phyloP scores from a whole-genome alignment of 1,140 invertebrate species.

The Brachionus calyciflorus region DNA sequence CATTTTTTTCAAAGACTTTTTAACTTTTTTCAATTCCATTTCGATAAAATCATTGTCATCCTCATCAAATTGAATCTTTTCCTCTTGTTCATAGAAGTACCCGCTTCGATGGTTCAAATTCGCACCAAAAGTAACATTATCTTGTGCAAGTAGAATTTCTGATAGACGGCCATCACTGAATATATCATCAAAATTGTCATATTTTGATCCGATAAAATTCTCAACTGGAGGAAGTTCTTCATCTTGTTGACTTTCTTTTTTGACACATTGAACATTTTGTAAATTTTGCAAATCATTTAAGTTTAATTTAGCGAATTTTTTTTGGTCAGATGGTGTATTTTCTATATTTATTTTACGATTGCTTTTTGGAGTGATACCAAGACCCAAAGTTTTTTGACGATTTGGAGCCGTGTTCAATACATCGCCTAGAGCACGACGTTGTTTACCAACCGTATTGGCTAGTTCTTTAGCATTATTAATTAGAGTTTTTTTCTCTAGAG shows the following conservation, averaged over 20 bases:
- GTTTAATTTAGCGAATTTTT: not conserved
- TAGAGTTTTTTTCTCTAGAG: not conserved
- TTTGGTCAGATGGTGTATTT: not conserved
- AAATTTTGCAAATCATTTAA: not conserved
- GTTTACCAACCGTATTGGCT: not conserved
- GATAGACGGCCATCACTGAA: conserved; percentile 8
- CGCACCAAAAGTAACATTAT: not conserved
- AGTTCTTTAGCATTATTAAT: conserved; percentile 9
- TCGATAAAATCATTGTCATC: conserved; percentile 9
- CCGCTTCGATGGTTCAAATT: not conserved
- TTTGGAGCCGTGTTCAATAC: conserved; percentile 7
- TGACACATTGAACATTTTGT: not conserved
- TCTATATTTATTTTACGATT: not conserved
- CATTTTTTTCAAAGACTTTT: conserved; percentile 37
- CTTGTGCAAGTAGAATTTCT: not conserved
- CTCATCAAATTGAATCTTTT: not conserved
- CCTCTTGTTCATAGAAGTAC: not conserved
- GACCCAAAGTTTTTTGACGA: not conserved
- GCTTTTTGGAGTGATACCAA: not conserved
- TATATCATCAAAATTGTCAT: conserved; percentile 45
- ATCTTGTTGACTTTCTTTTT: conserved; percentile 2
- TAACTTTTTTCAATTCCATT: conserved; percentile 28
- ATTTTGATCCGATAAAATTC: conserved; percentile 7
- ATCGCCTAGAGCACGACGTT: conserved; percentile 25
- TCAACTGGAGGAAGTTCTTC: not conserved